phyloP scores from a whole-genome alignment of 37 sponge, comb jelly and placozoan genomes.

The Beroe ovata region DNA sequence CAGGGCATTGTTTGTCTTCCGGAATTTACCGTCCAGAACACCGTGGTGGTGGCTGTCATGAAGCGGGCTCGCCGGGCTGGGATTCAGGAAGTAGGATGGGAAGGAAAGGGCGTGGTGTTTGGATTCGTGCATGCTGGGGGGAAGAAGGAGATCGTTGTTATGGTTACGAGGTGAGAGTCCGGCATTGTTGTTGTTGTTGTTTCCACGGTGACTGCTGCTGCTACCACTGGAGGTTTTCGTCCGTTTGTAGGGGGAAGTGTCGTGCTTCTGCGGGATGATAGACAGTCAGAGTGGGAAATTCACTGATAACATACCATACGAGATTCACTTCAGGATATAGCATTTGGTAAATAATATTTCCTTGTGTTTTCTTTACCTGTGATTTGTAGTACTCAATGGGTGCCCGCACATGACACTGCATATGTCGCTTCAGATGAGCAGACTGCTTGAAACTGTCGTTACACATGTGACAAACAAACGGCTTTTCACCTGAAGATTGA shows the following conservation, averaged over 20 bases:
- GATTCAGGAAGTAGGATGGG: background rate
- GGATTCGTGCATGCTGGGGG: background rate
- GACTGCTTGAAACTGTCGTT: conserved; percentile 66
- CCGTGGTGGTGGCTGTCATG: too few species aligned
- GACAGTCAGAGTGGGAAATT: too few species aligned
- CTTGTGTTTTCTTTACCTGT: too few species aligned
- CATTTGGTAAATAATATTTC: too few species aligned
- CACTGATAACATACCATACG: too few species aligned
- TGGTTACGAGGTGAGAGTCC: background rate
- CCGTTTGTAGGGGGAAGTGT: conserved; percentile 1
- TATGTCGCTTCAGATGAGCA: conserved; percentile 46
- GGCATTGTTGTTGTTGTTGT: background rate
- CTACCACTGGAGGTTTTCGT: background rate
- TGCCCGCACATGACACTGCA: conserved; percentile 60
- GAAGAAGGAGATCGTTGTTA: background rate
- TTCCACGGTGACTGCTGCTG: background rate
- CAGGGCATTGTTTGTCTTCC: background rate
- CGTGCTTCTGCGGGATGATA: conserved; percentile 16
- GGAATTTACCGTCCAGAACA: background rate
- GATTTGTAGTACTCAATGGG: conserved; percentile 45
- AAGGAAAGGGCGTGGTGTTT: background rate
- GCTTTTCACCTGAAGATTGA: conserved; percentile 64
- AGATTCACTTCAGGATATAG: too few species aligned
- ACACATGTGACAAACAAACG: conserved; percentile 67
- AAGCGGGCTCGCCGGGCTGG: too few species aligned